These are phyloP conservation scores for Taurulus bubalis DNA, from an alignment of 2,113 vertebrate genomes.

Conservation along the genomic window DNA sequence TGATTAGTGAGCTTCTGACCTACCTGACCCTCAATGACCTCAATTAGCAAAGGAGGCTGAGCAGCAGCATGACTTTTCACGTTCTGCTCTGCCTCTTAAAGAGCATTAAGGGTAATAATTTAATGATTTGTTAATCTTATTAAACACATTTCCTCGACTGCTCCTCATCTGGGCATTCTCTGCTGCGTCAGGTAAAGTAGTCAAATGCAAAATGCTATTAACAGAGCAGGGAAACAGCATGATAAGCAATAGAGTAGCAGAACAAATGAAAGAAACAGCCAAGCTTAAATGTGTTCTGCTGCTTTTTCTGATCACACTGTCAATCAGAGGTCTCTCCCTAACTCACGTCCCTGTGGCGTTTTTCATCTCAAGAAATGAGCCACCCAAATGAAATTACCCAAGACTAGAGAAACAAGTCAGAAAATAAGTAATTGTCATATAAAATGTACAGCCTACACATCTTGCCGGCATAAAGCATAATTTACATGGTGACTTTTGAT, in stretches of 20 bases:
- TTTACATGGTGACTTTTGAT: conserved; percentile 66
- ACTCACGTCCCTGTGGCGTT: conserved; percentile 54
- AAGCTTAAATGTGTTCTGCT: conserved; percentile 61
- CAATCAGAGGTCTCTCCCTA: conserved; percentile 57
- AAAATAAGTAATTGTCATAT: conserved; percentile 57
- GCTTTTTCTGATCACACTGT: conserved; percentile 63
- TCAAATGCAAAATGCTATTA: conserved; percentile 67
- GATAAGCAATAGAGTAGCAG: conserved; percentile 69
- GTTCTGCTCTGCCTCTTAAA: conserved; percentile 58
- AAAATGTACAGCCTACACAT: conserved; percentile 72
- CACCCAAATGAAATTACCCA: conserved; percentile 59
- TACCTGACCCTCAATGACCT: conserved; percentile 58
- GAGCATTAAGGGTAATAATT: conserved; percentile 67
- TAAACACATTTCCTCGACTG: conserved; percentile 67
- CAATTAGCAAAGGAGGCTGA: conserved; percentile 69
- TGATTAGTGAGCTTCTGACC: conserved; percentile 64
- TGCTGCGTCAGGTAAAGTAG: conserved; percentile 66
- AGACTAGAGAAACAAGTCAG: conserved; percentile 52
- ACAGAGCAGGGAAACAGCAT: conserved; percentile 61
- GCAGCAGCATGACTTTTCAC: conserved; percentile 56
- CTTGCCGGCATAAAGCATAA: conserved; percentile 49
- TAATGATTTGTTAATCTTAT: conserved; percentile 74
- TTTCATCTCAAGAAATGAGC: conserved; percentile 66
- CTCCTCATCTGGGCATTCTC: conserved; percentile 50
- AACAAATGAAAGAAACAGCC: conserved; percentile 70